Conservation (phyloP, 2,888 invertebrate species). For the Xylophagus ater region DNA sequence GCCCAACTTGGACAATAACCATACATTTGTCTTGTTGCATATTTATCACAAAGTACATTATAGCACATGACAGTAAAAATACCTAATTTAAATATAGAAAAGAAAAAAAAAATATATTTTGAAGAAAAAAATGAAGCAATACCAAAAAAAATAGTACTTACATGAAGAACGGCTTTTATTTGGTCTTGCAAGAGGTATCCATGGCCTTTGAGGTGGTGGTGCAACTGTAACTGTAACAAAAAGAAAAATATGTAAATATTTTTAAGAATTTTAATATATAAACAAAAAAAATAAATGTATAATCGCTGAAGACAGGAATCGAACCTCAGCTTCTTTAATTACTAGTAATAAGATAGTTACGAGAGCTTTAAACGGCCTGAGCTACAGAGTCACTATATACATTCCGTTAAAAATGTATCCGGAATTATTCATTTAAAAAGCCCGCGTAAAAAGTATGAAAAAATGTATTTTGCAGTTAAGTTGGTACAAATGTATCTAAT, state of each 20-base stretch:
- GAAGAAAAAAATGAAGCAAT: neutral
- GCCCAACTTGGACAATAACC: constrained; percentile 99
- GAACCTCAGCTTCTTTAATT: no score
- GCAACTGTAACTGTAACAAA: constrained; percentile 74
- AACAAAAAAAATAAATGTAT: no score
- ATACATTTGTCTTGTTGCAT: constrained; percentile 97
- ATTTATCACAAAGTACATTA: constrained; percentile 98
- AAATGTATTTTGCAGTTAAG: no score
- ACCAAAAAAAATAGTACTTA: constrained; percentile 50
- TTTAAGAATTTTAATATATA: constrained; percentile 6
- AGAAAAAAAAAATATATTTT: constrained; percentile 6
- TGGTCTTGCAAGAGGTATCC: constrained; percentile 86
- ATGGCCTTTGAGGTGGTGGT: constrained; percentile 86
- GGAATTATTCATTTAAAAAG: no score
- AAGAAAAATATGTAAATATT: constrained; percentile 24
- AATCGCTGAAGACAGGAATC: no score
- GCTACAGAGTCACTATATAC: no score
- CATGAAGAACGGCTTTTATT: constrained; percentile 81
- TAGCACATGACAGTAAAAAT: constrained; percentile 99
- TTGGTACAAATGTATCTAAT: no score
- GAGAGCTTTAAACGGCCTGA: no score
- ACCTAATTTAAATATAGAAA: constrained; percentile 45
- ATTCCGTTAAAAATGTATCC: no score
- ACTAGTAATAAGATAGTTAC: no score
- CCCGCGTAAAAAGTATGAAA: no score